Conservation (phyloP, 2,888 invertebrate genomes). For the Argyresthia albistria region DNA sequence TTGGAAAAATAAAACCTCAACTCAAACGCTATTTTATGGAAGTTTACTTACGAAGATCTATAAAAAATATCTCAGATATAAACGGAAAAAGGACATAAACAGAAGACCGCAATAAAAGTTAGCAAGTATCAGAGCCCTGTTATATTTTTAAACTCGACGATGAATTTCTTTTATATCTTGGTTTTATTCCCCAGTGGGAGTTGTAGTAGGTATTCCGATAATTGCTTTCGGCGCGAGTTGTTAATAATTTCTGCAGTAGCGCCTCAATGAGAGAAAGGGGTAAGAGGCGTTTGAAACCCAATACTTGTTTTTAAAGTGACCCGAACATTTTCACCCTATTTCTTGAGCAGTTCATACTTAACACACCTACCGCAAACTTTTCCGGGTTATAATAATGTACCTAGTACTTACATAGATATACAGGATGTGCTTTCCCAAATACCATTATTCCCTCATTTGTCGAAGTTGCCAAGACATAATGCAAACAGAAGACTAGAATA, state of each 20-base stretch:
- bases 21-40: conserved; percentile 26
- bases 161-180: conserved; percentile 9
- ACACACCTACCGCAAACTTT: too few relatives aligned
- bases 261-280: too few relatives aligned
- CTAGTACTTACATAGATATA: too few relatives aligned
- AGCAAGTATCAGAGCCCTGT: conserved; percentile 27
- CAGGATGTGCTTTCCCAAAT: too few relatives aligned
- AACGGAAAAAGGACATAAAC: conserved; percentile 31
- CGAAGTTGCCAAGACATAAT: neutral
- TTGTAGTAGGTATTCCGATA: neutral
- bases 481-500: conserved; percentile 22
- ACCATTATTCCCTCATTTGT: too few relatives aligned
- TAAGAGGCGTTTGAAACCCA: too few relatives aligned
- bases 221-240: neutral
- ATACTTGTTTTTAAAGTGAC: too few relatives aligned
- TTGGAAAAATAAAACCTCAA: neutral
- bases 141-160: conserved; percentile 21
- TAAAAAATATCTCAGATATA: conserved; percentile 43
- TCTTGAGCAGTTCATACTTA: too few relatives aligned
- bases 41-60: conserved; percentile 24
- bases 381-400: too few relatives aligned
- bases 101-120: conserved; percentile 41
- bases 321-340: too few relatives aligned
- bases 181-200: neutral
- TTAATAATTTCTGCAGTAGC: neutral